Evolutionary conservation across 2,113 vertebrate genomes (phyloP).

Genomic region (Apteryx owenii): DNA sequence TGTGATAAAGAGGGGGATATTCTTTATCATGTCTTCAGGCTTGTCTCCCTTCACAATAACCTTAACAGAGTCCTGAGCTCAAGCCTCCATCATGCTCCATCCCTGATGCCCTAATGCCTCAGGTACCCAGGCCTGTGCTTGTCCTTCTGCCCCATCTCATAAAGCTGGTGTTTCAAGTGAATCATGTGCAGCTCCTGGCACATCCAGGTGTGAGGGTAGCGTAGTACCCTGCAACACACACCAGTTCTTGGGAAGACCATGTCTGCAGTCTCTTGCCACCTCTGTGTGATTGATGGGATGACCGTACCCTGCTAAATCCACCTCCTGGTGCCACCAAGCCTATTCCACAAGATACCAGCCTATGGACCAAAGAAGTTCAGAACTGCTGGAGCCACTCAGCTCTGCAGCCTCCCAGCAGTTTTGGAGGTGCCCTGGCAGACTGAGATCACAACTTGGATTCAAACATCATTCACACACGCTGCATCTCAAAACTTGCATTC

Average conservation of each 20-base stretch:
- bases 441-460: background rate
- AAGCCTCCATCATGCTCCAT: background rate
- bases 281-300: background rate
- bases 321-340: background rate
- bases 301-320: background rate
- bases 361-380: background rate
- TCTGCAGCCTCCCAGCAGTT: background rate
- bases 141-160: background rate
- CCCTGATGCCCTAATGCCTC: background rate
- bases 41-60: rapidly evolving
- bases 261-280: no score
- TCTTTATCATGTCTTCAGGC: rapidly evolving
- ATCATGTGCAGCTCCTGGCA: background rate
- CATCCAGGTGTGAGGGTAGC: background rate
- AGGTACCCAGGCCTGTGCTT: background rate
- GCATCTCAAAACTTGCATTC: no score
- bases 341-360: background rate
- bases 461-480: no score
- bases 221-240: background rate
- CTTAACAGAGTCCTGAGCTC: background rate
- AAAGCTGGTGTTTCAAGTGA: background rate
- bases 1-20: background rate
- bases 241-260: background rate
- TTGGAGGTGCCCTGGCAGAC: background rate
- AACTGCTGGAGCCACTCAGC: no score